Evolutionary conservation across 2,797 vertebrate species (phyloP).

Genomic region (Sebastes kiyomatsui): DNA sequence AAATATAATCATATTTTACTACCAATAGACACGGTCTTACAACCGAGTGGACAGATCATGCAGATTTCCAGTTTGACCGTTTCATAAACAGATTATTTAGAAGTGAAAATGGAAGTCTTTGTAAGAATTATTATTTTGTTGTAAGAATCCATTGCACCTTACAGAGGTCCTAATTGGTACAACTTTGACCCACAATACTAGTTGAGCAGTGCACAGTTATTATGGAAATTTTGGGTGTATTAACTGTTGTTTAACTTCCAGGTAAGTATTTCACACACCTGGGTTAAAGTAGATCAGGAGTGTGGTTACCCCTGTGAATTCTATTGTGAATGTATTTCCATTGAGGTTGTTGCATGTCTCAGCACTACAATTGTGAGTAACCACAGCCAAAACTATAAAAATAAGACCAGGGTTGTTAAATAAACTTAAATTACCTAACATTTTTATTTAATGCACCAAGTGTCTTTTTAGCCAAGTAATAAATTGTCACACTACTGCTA

Average conservation of each 20-base stretch:
- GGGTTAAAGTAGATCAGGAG: neutral
- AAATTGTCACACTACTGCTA: neutral
- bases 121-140: neutral
- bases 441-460: neutral
- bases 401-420: neutral
- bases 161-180: neutral
- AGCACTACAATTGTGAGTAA: neutral
- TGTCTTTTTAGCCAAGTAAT: neutral
- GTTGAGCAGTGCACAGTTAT: neutral
- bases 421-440: neutral
- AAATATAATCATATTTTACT: neutral
- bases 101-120: neutral
- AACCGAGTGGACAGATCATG: neutral
- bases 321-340: neutral
- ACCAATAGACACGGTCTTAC: neutral
- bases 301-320: neutral
- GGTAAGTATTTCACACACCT: neutral
- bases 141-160: neutral
- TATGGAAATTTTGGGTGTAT: neutral
- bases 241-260: neutral
- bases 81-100: neutral
- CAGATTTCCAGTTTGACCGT: neutral
- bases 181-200: neutral
- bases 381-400: slow-evolving; percentile 13
- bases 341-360: neutral